Base-by-base conservation (phyloP, 2,888 invertebrate genomes). In the Oscheius sp. region DNA sequence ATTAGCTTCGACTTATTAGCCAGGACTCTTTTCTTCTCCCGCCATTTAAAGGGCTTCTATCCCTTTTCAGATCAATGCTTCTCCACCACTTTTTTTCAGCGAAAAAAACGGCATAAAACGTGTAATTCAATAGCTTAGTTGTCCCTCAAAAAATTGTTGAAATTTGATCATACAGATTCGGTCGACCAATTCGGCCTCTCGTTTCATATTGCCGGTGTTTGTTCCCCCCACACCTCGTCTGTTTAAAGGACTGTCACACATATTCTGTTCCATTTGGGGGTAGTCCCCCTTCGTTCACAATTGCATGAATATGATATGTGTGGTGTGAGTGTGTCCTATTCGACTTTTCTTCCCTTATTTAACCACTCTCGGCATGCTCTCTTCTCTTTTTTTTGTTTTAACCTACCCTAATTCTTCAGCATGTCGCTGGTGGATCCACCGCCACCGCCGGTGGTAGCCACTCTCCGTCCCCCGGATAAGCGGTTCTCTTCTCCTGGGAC, bases 221-320 rank as follows among this genome's bases (percentile, higher is more conserved):
- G 35, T 35, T 35, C 35, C 35, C 35, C 9, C 9, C 35, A 35
- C 35, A 35, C 35, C 35, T 35, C 9, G 3, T 35, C 35, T 35
- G 35, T 35, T 35, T 35, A 35, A 35, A 35, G 49, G 49, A 7
- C 16, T 49, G 18, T n/a, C 49, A 43, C 18, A n/a, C 49, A 25
- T 5, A 16, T 41, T 21, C 61, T 61, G 41, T 45, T 41, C n/a
- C 27, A 13, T n/a, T 23, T 25, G n/a, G 16, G 41, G 66, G n/a
- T 49, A 27, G 66, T n/a, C n/a, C n/a, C 66, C 46, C 66, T 49
- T 66, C 66, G 66, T 66, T 66, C 66, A 66, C 66, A 66, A 49
- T 52, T 49, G 66, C 66, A 66, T 66, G 66, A 66, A 66, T 66
- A 66, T 66, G 66, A 66, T 66, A 66, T 52, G 66, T 66, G 66